Conservation (phyloP, 2,888 invertebrate species). For the Perithous albicinctus region DNA sequence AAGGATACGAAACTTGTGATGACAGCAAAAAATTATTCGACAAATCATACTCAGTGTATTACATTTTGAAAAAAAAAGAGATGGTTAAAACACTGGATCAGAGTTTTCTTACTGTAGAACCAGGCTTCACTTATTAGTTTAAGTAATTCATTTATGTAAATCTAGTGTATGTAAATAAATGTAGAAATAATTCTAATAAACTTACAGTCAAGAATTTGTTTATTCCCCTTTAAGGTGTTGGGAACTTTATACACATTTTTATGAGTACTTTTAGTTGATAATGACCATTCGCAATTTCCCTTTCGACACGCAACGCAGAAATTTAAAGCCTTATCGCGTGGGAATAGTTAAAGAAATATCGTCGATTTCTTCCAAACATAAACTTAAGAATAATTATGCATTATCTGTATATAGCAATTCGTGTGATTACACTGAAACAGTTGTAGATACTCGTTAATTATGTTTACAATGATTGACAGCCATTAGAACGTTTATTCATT, state of each 20-base stretch:
- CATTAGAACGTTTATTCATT: not conserved
- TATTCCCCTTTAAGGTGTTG: too few species aligned
- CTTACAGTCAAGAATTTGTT: too few species aligned
- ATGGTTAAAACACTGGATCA: not conserved
- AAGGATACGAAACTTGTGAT: slow-evolving; percentile 21
- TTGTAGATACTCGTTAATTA: not conserved
- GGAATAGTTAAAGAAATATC: slow-evolving; percentile 3
- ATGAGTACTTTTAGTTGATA: too few species aligned
- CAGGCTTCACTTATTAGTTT: too few species aligned
- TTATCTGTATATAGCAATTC: slow-evolving; percentile 7
- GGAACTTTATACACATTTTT: too few species aligned
- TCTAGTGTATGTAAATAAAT: too few species aligned
- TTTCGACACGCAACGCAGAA: not conserved
- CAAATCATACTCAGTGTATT: not conserved
- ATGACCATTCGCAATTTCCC: not conserved
- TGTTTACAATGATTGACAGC: not conserved
- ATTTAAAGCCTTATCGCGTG: not conserved
- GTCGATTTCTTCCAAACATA: not conserved
- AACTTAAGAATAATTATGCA: not conserved
- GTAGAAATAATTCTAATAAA: too few species aligned
- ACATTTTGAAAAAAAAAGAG: not conserved
- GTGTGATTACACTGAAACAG: not conserved
- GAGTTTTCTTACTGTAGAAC: too few species aligned
- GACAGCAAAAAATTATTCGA: slow-evolving; percentile 10
- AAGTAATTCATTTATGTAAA: too few species aligned